Evolutionary conservation across 2,113 vertebrate genomes (phyloP).

Genomic region (Cochlearius cochlearius): DNA sequence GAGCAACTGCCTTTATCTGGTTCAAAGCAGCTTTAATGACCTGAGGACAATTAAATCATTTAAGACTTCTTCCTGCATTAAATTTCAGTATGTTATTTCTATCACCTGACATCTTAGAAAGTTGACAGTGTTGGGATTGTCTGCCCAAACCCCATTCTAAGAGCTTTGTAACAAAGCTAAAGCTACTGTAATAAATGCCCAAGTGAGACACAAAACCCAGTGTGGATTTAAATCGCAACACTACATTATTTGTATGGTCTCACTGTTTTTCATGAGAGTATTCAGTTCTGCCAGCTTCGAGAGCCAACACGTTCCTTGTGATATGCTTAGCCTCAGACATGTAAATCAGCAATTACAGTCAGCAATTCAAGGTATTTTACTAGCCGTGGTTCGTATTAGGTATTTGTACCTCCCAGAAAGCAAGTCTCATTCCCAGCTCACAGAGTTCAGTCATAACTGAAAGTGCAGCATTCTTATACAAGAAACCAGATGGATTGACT

Average conservation of each 20-base stretch:
- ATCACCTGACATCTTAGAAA: not conserved
- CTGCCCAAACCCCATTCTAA: not conserved
- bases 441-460: not conserved
- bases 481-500: not conserved
- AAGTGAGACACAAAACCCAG: not conserved
- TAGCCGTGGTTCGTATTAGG: not conserved
- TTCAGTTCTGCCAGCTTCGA: not conserved
- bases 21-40: slow-evolving; percentile 88
- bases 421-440: not conserved
- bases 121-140: not conserved
- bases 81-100: not conserved
- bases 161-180: not conserved
- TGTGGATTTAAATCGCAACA: not conserved
- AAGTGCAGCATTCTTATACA: not conserved
- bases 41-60: slow-evolving; percentile 56
- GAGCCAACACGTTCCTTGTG: not conserved
- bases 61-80: not conserved
- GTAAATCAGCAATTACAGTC: not conserved
- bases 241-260: not conserved
- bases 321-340: not conserved
- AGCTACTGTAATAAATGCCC: not conserved
- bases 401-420: not conserved
- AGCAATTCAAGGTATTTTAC: not conserved
- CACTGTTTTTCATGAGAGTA: not conserved
- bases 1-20: slow-evolving; percentile 84